Percentiles rank a stretch among this genome's conserved stretches.
Conservation (phyloP, 37 sponge, comb jelly and placozoan genomes). For the Hormiphora californensis region DNA sequence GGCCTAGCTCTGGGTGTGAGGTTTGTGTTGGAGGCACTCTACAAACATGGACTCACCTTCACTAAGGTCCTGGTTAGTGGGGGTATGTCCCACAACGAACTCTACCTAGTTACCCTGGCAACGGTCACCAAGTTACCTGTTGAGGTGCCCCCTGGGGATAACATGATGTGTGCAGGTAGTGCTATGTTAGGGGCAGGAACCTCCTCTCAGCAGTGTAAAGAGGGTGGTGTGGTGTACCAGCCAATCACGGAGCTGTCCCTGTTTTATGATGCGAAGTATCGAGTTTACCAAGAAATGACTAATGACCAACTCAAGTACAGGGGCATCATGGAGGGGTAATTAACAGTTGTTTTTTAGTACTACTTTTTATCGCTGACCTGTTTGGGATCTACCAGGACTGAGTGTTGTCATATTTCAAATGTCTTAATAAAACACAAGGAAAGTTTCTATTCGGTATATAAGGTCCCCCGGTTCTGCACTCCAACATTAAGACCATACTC, state of each 20-base stretch:
- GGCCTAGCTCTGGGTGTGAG: constrained; percentile 68
- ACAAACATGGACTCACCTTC: background rate
- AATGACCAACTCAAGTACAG: constrained; percentile 37
- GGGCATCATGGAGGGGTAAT: background rate
- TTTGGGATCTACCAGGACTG: background rate
- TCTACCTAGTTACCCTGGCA: background rate
- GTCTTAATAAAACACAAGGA: constrained; percentile 31
- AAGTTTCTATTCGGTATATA: background rate
- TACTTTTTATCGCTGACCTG: background rate
- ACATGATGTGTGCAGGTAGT: constrained; percentile 22
- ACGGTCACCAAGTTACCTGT: constrained; percentile 34
- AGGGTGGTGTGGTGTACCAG: background rate
- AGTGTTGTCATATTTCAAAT: background rate
- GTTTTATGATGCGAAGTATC: background rate
- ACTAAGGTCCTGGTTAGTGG: background rate
- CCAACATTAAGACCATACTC: constrained; percentile 87
- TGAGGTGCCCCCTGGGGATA: background rate
- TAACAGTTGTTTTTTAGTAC: background rate
- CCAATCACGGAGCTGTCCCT: background rate
- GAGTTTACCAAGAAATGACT: constrained; percentile 21
- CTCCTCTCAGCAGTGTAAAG: background rate
- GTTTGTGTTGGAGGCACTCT: background rate
- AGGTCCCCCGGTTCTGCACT: background rate
- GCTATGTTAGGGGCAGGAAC: constrained; percentile 10
- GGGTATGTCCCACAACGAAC: background rate